Evolutionary conservation across 2,888 invertebrate species (phyloP), one percentile per base, ranked within the genome.

Genomic region (Eustalomyia histrio): DNA sequence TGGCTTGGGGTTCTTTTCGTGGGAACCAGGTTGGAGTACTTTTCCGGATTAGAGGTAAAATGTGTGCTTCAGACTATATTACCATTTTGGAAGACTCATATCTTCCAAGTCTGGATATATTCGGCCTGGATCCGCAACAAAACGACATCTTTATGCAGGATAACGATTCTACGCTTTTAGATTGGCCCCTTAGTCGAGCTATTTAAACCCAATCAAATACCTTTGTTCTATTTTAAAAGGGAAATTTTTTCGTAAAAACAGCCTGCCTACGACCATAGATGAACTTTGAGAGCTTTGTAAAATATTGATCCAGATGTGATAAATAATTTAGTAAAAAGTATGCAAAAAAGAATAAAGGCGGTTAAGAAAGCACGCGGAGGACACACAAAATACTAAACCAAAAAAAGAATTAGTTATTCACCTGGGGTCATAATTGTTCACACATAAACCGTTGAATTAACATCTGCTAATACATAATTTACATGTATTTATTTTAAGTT

Each of bases 101-200:
- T 16, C 14, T 50, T 50, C 50, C 50, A 50, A 50, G 50, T 50
- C 12, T 50, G 52, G 12, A 52, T 16, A 52, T 52, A 52, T 52
- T 16, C 52, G 52, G 52, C 16, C 16, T 52, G 7, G 16, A 52
- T 16, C 52, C 8, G n/a, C n/a, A 18, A 18, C n/a, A 52, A n/a
- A n/a, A n/a, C n/a, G n/a, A n/a, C n/a, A n/a, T n/a, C n/a, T n/a
- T n/a, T n/a, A n/a, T n/a, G n/a, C 52, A 53, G 17, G 18, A 17
- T 10, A 18, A 53, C 17, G 10, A 6, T 5, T 21, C 18, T 7
- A 18, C 12, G 6, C 10, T 53, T 18, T 53, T 18, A 9, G 53
- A 53, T 7, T 53, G 53, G 53, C 33, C 33, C 33, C 33, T 8
- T 8, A 33, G 33, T 33, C 33, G 33, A 4, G 6, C 4, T 4